A percentile compares a stretch with the other conserved stretches of the same genome.
These are phyloP conservation scores for Mamestra brassicae DNA, from an alignment of 2,888 invertebrate species.

Conservation along the genomic window DNA sequence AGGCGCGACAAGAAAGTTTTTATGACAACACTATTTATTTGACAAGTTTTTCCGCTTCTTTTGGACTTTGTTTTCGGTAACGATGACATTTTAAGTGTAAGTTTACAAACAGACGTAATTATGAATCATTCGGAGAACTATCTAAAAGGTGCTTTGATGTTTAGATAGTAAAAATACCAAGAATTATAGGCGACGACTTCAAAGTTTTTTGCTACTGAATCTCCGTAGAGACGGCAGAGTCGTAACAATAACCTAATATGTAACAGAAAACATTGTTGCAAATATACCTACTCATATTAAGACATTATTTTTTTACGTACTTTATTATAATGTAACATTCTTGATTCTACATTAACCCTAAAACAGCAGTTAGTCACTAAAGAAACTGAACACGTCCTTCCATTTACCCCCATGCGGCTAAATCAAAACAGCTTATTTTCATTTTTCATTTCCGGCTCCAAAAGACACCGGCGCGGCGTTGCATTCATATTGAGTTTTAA, in stretches of 20 bases:
- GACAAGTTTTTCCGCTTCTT: conserved; percentile 63
- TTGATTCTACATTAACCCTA: too few relatives aligned
- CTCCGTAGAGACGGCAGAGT: not conserved
- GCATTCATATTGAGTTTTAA: conserved; percentile 56
- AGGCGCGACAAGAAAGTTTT: conserved; percentile 73
- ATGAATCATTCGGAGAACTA: conserved; percentile 46
- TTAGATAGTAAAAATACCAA: conserved; percentile 31
- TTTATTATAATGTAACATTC: too few relatives aligned
- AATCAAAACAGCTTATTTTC: conserved; percentile 56
- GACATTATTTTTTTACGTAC: too few relatives aligned
- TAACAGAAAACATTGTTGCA: not conserved
- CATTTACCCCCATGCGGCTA: conserved; percentile 1
- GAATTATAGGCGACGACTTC: conserved; percentile 24
- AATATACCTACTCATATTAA: too few relatives aligned
- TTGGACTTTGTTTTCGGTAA: conserved; percentile 60
- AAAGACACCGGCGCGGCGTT: conserved; percentile 20
- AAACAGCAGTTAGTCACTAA: not conserved
- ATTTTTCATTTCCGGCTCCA: conserved; percentile 53
- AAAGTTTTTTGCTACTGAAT: conserved; percentile 35
- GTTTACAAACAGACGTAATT: conserved; percentile 53
- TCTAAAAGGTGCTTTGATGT: conserved; percentile 53
- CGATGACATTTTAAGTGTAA: conserved; percentile 52
- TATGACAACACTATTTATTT: conserved; percentile 65
- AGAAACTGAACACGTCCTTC: not conserved
- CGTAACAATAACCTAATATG: not conserved